These are phyloP conservation scores for Microplitis manilae DNA, from an alignment of 2,888 invertebrate genomes.

Conservation along the genomic window DNA sequence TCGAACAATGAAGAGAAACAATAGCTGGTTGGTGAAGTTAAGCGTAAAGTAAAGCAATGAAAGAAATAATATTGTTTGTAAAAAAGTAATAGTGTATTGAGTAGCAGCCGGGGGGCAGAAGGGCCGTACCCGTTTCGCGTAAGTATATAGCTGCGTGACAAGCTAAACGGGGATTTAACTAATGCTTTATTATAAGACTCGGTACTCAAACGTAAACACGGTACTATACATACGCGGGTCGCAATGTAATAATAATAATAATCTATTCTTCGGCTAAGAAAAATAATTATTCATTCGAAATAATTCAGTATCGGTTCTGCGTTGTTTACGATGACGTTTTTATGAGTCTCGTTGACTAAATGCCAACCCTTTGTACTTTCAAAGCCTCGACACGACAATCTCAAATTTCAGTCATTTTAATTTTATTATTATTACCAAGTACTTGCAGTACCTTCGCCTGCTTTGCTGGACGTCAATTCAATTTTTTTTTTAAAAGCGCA, in stretches of 20 bases:
- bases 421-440: not conserved
- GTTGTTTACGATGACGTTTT: slow-evolving; percentile 37
- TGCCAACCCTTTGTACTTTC: slow-evolving; percentile 24
- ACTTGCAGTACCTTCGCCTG: not conserved
- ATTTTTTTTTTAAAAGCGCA: too few species aligned
- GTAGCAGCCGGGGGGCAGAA: slow-evolving; percentile 44
- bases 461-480: too few species aligned
- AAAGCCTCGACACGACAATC: slow-evolving; percentile 4
- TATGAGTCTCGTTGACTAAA: slow-evolving; percentile 51
- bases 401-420: slow-evolving; percentile 23
- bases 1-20: slow-evolving; percentile 47
- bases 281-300: not conserved
- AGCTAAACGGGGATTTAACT: slow-evolving; percentile 50
- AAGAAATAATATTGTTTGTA: not conserved
- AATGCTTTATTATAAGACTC: slow-evolving; percentile 45
- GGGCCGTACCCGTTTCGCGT: slow-evolving; percentile 41
- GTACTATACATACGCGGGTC: not conserved
- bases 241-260: not conserved
- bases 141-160: slow-evolving; percentile 45
- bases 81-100: slow-evolving; percentile 37
- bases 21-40: slow-evolving; percentile 40
- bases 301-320: slow-evolving; percentile 1
- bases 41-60: slow-evolving; percentile 34
- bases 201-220: not conserved
- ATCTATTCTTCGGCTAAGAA: not conserved